Conservation (phyloP, 2,113 vertebrate genomes). For the Sardina pilchardus region DNA sequence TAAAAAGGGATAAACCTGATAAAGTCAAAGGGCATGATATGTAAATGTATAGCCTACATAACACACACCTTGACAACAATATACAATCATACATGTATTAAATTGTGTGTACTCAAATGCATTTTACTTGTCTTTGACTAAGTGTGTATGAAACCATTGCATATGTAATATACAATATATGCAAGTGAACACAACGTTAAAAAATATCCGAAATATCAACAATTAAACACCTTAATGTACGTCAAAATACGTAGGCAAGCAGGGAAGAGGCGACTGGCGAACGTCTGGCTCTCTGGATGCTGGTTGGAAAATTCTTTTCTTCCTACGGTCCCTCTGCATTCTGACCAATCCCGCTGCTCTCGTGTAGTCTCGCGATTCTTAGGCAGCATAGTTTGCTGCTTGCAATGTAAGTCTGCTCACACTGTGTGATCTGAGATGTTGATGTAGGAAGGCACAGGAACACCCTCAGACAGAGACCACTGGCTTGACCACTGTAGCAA, state of each 20-base stretch:
- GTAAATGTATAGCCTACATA: too few relatives aligned
- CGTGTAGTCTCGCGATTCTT: neutral
- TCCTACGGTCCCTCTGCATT: neutral
- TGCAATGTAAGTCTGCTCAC: conserved; percentile 11
- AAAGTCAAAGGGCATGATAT: too few relatives aligned
- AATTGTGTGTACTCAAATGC: too few relatives aligned
- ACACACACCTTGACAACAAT: too few relatives aligned
- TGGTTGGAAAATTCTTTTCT: neutral
- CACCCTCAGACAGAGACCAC: conserved; percentile 9
- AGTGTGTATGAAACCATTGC: too few relatives aligned
- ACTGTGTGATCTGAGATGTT: conserved; percentile 14
- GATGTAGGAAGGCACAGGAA: conserved; percentile 6
- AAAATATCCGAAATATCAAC: neutral
- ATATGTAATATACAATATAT: neutral
- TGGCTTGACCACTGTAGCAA: neutral
- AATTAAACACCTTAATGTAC: neutral
- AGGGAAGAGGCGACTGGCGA: neutral
- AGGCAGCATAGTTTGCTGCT: conserved; percentile 7
- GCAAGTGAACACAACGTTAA: neutral
- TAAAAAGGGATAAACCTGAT: too few relatives aligned
- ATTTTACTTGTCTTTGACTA: too few relatives aligned
- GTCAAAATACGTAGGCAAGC: neutral
- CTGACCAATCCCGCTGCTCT: conserved; percentile 9
- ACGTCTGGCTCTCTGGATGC: neutral
- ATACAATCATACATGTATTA: too few relatives aligned